Base-by-base conservation (phyloP, 2,888 invertebrate species). In the Ametastegia equiseti region DNA sequence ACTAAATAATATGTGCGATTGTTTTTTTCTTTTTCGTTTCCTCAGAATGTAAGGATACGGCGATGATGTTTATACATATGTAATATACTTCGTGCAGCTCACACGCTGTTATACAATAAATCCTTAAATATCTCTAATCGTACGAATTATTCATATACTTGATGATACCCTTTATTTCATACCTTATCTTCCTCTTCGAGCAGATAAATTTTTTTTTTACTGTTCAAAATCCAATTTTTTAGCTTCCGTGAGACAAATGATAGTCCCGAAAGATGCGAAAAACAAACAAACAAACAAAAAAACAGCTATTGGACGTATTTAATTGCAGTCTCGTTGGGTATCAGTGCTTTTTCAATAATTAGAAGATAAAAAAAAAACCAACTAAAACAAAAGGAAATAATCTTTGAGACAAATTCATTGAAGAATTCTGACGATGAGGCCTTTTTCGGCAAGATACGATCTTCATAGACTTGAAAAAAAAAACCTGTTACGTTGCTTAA, bases 41-140 rank as follows among this genome's bases (percentile, higher is more conserved):
- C 84, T 85, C 83, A 84, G 83, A 83, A 84, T 87, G 85, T 87
- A 88, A 88, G 88, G 87, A 89, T 87, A n/a, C n/a, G 87, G 87
- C 87, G 87, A 89, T 88, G 86, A 87, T 89, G 86, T 90, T 89
- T 90, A 90, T 90, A 90, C 89, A 90, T 90, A 90, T 90, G 90
- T 90, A 90, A 90, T 90, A 90, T 90, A 90, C 90, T 67, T 81
- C 78, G 42, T 45, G 81, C 80, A 80, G 73, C 80, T 42, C 6
- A 63, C 19, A 45, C 42, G 78, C 60, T 78, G 78, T 42, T 15
- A 78, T 78, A 78, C 42, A 78, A 78, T 78, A 78, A 78, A 78
- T 60, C 78, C 78, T 78, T 60, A 78, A 78, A 78, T 78, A 78
- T 78, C 78, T 78, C 78, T 60, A 78, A 78, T 7, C 11, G 9